Evolutionary conservation across 30 jellyfish, hydroid and myxozoan genomes (phyloP), one percentile per base, ranked within the genome.

Genomic region (Aurelia aurita complex sp. Pacific): DNA sequence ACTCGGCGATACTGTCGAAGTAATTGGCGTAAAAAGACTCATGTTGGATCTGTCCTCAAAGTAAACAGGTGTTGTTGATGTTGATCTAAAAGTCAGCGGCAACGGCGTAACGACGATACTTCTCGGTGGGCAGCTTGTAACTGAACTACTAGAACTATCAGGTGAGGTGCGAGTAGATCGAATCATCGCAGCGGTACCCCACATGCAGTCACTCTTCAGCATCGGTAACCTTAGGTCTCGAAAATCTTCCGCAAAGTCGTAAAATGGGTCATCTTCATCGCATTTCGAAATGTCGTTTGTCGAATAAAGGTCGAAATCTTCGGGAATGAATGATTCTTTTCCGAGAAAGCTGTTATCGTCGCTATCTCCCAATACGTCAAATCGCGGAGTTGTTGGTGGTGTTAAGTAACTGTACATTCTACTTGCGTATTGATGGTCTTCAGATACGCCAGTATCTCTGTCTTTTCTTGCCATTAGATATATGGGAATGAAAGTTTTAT

Each of bases 191-290:
- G 89, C 88, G 14, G 84, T 84, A 16, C 91, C 95, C 95, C 95
- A 90, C 97, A 82, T 82, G 68, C 90, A 82, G 77, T 83, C 94
- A 14, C 76, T 78, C 34, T 90, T 80, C 68, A 82, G 93, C 69
- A 89, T 60, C 67, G 88, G 90, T 9, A 65, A 63, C 62, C 85
- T 66, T 12, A 89, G 67, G 23, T 67, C 92, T 16, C 64, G 91
- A 72, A 82, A 82, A 76, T 82, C 91, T 51, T 82, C 91, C 43
- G 91, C 91, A 69, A 82, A 82, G 67, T 82, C 91, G 80, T 50
- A 82, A 82, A 82, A 82, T 43, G 82, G 82, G 55, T 82, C 91
- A 60, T 70, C 66, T 5, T 82, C 91, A 57, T 72, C 82, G 80
- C 29, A 57, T n/a, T 77, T 40, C 2, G 76, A 64, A 68, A 77